Evolutionary conservation across 2,888 invertebrate species (phyloP), one percentile per base, ranked within the genome.

Genomic region (Acanthosepion lycidas): DNA sequence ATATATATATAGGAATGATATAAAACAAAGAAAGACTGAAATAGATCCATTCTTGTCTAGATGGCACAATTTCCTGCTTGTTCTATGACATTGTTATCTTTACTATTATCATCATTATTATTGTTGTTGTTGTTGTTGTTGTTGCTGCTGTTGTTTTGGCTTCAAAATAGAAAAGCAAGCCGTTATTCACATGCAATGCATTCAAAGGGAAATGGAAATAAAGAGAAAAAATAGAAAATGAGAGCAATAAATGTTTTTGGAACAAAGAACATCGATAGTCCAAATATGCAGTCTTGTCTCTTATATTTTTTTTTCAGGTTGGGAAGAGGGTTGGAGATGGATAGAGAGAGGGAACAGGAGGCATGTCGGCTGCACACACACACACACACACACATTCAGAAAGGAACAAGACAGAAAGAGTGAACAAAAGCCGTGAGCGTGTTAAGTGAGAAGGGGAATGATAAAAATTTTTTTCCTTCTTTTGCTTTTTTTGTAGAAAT

Each of bases 241-340:
- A 78, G n/a, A 33, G n/a, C 78, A n/a, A 59, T 59, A 59, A 59
- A 78, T 33, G n/a, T 78, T n/a, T 78, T n/a, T 78, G n/a, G n/a
- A 78, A 78, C 78, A 78, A 78, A 78, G 78, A 78, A 78, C n/a
- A 33, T 78, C 78, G n/a, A 78, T 78, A 78, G 78, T 78, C n/a
- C 4, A 78, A n/a, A 78, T n/a, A 78, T 78, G 78, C n/a, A 78
- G 18, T 20, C 55, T 18, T 55, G n/a, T 78, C n/a, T n/a, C 8
- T 15, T 28, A 5, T n/a, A n/a, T n/a, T n/a, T 12, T n/a, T n/a
- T n/a, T n/a, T 78, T 78, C n/a, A 15, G n/a, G 78, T 78, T 8
- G 9, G n/a, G 15, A 15, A n/a, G 78, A 5, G 15, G n/a, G n/a
- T 12, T 3, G 6, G 12, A 9, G 78, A 18, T 0, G 5, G n/a